phyloP scores from a whole-genome alignment of 2,888 invertebrate species.

The Steromphala cineraria region DNA sequence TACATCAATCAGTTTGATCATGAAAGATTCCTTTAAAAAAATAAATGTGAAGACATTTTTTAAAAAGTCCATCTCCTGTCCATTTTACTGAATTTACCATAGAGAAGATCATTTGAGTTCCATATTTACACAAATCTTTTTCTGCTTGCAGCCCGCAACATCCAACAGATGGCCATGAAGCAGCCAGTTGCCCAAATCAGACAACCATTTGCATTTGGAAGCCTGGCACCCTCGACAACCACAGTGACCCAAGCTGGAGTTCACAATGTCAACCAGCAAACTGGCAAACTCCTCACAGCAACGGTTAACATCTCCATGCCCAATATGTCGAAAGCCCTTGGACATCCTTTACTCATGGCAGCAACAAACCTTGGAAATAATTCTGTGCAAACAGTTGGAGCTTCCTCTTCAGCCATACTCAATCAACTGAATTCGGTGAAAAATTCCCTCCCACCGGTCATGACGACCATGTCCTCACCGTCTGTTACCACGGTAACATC shows the following conservation, averaged over 20 bases:
- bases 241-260: neutral
- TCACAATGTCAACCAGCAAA: neutral
- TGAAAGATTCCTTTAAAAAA: too few relatives aligned
- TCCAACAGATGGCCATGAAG: neutral
- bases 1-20: too few relatives aligned
- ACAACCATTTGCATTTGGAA: neutral
- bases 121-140: neutral
- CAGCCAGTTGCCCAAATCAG: neutral
- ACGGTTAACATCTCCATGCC: neutral
- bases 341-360: neutral
- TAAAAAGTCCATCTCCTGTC: too few relatives aligned
- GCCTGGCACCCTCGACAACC: neutral
- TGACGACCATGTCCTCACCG: slow-evolving; percentile 20
- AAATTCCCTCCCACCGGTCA: neutral
- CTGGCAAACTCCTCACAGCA: neutral
- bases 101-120: neutral
- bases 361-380: neutral
- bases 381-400: neutral
- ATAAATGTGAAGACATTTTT: too few relatives aligned
- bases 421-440: slow-evolving; percentile 11
- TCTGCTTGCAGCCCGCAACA: neutral
- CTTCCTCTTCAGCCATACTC: neutral
- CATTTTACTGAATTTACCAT: neutral
- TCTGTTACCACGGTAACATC: neutral
- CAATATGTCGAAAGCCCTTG: neutral